A percentile compares a stretch with the other conserved stretches of the same genome.
Evolutionary conservation across 92 coral and sea anemone genomes (phyloP).

Genomic region (Siderastrea siderea): DNA sequence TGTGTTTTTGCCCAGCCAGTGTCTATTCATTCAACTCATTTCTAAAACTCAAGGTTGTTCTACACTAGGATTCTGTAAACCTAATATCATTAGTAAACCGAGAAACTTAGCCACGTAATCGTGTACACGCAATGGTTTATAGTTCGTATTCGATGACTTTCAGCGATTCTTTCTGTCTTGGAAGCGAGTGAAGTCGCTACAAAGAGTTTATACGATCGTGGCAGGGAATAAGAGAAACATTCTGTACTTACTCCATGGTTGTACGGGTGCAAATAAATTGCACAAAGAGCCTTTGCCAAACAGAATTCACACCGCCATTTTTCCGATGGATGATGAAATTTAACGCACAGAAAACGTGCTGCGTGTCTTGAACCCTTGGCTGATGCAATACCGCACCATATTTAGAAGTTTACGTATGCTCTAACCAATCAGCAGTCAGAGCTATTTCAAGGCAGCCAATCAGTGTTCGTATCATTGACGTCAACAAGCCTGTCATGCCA

Average conservation of each 20-base stretch:
- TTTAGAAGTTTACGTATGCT: conserved; percentile 64
- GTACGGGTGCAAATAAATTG: conserved; percentile 75
- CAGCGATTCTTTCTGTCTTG: not conserved
- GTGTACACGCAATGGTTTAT: not conserved
- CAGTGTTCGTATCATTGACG: conserved; percentile 36
- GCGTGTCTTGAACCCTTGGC: conserved; percentile 87
- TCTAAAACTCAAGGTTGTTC: not conserved
- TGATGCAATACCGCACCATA: conserved; percentile 90
- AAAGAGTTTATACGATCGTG: not conserved
- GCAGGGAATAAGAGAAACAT: not conserved
- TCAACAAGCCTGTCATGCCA: conserved; percentile 23
- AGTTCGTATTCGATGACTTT: not conserved
- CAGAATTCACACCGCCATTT: conserved; percentile 85
- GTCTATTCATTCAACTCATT: not conserved
- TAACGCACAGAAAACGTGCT: conserved; percentile 66
- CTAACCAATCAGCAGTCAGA: conserved; percentile 72
- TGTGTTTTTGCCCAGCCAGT: not conserved
- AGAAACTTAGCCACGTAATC: not conserved
- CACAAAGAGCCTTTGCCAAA: conserved; percentile 59
- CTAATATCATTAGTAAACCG: no score
- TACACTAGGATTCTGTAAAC: not conserved
- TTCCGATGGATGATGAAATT: conserved; percentile 89
- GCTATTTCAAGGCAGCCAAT: conserved; percentile 71
- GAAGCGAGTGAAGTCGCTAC: not conserved
- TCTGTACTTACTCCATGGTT: conserved; percentile 93